Conservation (phyloP, 2,797 vertebrate species). For the Pygocentrus nattereri region DNA sequence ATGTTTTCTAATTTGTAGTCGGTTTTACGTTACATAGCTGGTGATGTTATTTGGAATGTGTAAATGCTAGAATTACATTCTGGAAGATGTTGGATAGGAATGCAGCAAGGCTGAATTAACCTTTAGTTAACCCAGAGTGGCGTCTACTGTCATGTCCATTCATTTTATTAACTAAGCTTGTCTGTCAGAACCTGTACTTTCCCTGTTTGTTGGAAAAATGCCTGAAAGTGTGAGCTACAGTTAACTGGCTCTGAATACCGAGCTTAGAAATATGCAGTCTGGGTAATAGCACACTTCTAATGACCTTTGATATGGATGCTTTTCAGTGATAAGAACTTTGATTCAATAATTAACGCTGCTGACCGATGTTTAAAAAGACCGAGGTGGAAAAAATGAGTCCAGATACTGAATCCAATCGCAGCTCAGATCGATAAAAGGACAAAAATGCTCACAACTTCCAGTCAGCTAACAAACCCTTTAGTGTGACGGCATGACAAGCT, state of each 20-base stretch:
- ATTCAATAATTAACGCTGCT: constrained; percentile 2
- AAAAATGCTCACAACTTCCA: background rate
- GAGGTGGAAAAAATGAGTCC: background rate
- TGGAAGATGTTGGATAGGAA: background rate
- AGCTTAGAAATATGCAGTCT: constrained; percentile 1
- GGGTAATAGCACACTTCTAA: constrained; percentile 1
- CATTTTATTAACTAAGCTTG: constrained; percentile 11
- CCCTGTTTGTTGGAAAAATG: constrained; percentile 7
- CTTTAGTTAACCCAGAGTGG: constrained; percentile 13
- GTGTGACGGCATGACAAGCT: background rate
- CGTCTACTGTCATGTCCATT: background rate
- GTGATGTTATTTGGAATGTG: background rate
- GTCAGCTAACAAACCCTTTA: background rate
- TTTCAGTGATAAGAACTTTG: constrained; percentile 13
- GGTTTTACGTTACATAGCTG: background rate
- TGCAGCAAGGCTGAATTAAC: background rate
- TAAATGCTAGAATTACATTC: background rate
- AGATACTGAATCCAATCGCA: background rate
- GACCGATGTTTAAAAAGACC: background rate
- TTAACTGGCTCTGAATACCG: constrained; percentile 35
- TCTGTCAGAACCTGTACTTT: constrained; percentile 14
- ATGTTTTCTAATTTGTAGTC: background rate
- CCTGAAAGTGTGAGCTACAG: constrained; percentile 5
- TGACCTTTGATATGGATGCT: constrained; percentile 35
- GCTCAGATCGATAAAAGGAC: background rate